A percentile compares a stretch with the other conserved stretches of the same genome.
phyloP scores from a whole-genome alignment of 2,888 invertebrate species.

The Tetrapedia diversipes region DNA sequence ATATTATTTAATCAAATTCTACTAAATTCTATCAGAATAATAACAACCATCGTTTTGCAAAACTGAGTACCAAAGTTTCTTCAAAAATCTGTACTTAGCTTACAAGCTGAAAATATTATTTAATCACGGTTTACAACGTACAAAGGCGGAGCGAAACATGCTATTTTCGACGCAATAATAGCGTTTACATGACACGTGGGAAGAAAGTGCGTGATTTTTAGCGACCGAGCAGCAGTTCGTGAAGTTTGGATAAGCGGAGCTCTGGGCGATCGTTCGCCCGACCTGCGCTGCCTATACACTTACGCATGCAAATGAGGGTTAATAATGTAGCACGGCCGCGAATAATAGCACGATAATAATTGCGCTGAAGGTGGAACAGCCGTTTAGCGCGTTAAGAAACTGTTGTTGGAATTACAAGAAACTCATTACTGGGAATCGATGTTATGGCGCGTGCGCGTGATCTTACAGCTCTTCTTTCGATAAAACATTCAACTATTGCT shows the following conservation, averaged over 20 bases:
- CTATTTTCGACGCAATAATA: slow-evolving; percentile 18
- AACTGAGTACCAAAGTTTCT: no score
- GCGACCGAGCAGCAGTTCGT: slow-evolving; percentile 20
- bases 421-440: slow-evolving; percentile 2
- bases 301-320: slow-evolving; percentile 48
- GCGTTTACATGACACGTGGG: slow-evolving; percentile 1
- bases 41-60: no score
- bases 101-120: slow-evolving; percentile 14
- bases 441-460: background rate
- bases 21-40: no score
- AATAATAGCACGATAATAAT: slow-evolving; percentile 42
- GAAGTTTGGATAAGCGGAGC: slow-evolving; percentile 24
- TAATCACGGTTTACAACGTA: background rate
- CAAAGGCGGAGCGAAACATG: background rate
- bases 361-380: slow-evolving; percentile 14
- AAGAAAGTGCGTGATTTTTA: slow-evolving; percentile 18
- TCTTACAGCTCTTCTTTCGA: no score
- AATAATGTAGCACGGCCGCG: slow-evolving; percentile 35
- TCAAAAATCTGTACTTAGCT: no score
- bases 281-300: slow-evolving; percentile 11
- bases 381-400: slow-evolving; percentile 22
- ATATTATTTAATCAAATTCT: no score
- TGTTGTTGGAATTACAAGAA: slow-evolving; percentile 21
- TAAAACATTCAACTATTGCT: no score
- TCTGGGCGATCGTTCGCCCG: slow-evolving; percentile 32